Evolutionary conservation across 2,797 vertebrate species (phyloP), one percentile per base, ranked within the genome.

Genomic region (Clarias fuscus): DNA sequence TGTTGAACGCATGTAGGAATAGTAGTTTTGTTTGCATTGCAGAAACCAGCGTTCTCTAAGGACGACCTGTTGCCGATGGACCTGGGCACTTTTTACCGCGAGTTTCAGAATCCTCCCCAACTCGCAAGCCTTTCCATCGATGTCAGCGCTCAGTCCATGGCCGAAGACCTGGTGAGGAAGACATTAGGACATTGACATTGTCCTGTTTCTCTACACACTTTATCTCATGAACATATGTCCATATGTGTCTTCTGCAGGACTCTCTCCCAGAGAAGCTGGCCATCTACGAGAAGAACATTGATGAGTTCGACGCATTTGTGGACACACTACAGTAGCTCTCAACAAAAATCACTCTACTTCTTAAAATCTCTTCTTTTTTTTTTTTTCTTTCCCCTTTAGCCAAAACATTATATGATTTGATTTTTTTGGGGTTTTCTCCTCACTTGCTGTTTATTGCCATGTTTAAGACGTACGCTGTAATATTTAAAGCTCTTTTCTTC

Each of bases 31-130:
- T 75, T 58, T 83, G 91, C 92, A 88, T 87, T 86, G 0, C 82
- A 99, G 98, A 98, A 98, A 89, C 98, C 98, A 11, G 98, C 98
- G 14, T 99, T 99, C 94, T 99, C 98, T 85, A 99, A 99, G 93
- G 98, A 99, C 5, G 98, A 99, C 93, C 93, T 99, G 91, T 89
- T 99, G 90, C 98, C 98, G 1, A 99, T 99, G 98, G 98, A 99
- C 91, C 91, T 99, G 91, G 98, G 98, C 33, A 99, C 98, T 0
- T 99, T 99, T 93, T 99, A 99, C 92, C 95, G 97, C 82, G 98
- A 99, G 93, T 99, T 99, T 92, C 98, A 99, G 93, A 99, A 99
- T 88, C 98, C 98, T 4, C 98, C 98, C 67, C 98, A 99, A 86
- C 96, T 99, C 87, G 96, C 97, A 93, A 99, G 98, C 91, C 96